phyloP scores from a whole-genome alignment of 2,888 invertebrate genomes.

The Acanthosepion pharaonis region DNA sequence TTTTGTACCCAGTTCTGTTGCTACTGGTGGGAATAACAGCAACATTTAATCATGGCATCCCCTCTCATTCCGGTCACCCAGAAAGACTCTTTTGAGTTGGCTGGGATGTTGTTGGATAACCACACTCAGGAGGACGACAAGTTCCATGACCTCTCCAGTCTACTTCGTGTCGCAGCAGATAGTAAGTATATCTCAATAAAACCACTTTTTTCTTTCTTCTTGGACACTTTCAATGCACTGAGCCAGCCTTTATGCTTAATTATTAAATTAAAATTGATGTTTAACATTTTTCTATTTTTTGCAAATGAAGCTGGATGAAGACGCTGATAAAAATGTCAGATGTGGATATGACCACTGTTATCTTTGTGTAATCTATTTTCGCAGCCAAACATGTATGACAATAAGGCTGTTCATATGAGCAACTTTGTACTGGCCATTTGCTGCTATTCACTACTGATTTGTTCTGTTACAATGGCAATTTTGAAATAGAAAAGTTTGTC shows the following conservation, averaged over 20 bases:
- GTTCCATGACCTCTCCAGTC: conserved; percentile 64
- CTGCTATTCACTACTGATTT: too few species aligned
- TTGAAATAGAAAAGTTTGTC: too few species aligned
- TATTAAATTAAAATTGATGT: neutral
- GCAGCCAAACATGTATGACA: too few species aligned
- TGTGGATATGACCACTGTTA: too few species aligned
- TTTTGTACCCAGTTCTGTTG: neutral
- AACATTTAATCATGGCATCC: conserved; percentile 55
- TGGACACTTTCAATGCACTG: neutral
- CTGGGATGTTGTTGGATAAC: conserved; percentile 65
- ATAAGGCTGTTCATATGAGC: too few species aligned
- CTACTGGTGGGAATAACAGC: neutral
- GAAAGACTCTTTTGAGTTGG: conserved; percentile 64
- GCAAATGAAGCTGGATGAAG: too few species aligned
- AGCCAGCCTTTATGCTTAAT: neutral
- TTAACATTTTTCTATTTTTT: neutral
- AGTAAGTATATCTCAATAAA: conserved; percentile 56
- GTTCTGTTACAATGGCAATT: too few species aligned
- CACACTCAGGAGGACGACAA: conserved; percentile 65
- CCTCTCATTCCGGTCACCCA: conserved; percentile 58
- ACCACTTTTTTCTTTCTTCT: neutral
- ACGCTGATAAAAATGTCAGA: too few species aligned
- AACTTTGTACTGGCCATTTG: too few species aligned
- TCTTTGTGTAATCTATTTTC: too few species aligned
- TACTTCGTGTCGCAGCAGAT: conserved; percentile 65